Conservation (phyloP, 2,113 vertebrate species). For the Sylvilagus bachmani region DNA sequence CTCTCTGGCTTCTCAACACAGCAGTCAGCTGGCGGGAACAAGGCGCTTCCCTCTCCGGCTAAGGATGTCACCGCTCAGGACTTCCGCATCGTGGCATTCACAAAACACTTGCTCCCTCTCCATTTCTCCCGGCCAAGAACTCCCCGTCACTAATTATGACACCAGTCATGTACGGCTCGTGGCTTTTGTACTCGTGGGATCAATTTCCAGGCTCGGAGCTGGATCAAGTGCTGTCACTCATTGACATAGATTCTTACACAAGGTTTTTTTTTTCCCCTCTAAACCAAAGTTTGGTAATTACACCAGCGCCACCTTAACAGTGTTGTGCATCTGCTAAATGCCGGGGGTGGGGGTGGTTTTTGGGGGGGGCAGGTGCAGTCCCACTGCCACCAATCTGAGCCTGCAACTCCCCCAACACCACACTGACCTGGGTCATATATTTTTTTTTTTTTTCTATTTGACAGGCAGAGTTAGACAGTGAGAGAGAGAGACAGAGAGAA, state of each 20-base stretch:
- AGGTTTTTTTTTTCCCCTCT: neutral
- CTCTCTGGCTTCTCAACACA: neutral
- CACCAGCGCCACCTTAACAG: constrained; percentile 11
- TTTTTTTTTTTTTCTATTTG: neutral
- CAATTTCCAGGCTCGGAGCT: constrained; percentile 62
- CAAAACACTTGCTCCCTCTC: constrained; percentile 69
- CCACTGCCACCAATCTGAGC: neutral
- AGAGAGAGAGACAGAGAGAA: too few relatives aligned
- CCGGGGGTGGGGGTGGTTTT: too few relatives aligned
- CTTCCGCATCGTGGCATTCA: neutral
- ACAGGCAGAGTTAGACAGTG: too few relatives aligned
- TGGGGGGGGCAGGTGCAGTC: neutral
- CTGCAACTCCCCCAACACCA: neutral
- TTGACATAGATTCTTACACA: constrained; percentile 16
- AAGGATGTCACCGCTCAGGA: constrained; percentile 26
- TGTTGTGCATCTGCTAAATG: neutral
- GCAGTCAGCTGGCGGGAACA: constrained; percentile 1
- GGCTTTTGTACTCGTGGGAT: constrained; percentile 78
- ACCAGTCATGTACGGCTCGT: constrained; percentile 73
- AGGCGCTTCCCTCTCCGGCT: neutral
- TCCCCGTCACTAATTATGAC: constrained; percentile 74
- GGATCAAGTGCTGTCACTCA: constrained; percentile 72
- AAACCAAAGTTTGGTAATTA: constrained; percentile 42
- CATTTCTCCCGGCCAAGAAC: constrained; percentile 47
- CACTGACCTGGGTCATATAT: constrained; percentile 39